phyloP scores from a whole-genome alignment of 2,888 invertebrate genomes.

The Eulithis testata region DNA sequence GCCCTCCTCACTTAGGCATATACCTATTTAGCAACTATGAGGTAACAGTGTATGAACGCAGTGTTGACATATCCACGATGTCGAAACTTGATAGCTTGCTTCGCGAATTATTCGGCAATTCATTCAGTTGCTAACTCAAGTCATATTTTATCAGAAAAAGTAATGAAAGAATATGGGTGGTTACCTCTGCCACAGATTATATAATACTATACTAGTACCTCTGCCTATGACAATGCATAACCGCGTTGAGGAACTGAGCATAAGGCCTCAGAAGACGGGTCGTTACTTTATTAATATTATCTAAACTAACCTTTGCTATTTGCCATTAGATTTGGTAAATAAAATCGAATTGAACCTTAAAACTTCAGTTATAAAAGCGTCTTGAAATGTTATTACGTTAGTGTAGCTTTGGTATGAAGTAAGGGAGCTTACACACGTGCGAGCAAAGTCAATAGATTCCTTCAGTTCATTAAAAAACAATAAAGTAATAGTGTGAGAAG shows the following conservation, averaged over 20 bases:
- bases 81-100: constrained; percentile 59
- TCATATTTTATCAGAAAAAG: too few species aligned
- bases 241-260: background rate
- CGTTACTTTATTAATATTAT: constrained; percentile 19
- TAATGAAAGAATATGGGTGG: too few species aligned
- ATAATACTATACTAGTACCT: too few species aligned
- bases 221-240: too few species aligned
- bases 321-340: constrained; percentile 2
- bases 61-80: constrained; percentile 77
- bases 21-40: constrained; percentile 74
- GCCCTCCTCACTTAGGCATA: constrained; percentile 60
- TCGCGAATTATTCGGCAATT: constrained; percentile 66
- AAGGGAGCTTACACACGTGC: constrained; percentile 16
- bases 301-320: constrained; percentile 15
- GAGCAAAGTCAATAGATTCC: background rate
- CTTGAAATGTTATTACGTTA: background rate
- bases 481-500: too few species aligned
- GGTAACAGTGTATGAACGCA: constrained; percentile 62
- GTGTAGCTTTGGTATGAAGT: constrained; percentile 9
- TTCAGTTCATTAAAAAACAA: too few species aligned
- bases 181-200: too few species aligned
- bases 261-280: too few species aligned
- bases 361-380: background rate
- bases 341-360: constrained; percentile 12
- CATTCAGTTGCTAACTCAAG: constrained; percentile 8